phyloP scores from a whole-genome alignment of 2,797 vertebrate genomes.

The Bradypodion ventrale region DNA sequence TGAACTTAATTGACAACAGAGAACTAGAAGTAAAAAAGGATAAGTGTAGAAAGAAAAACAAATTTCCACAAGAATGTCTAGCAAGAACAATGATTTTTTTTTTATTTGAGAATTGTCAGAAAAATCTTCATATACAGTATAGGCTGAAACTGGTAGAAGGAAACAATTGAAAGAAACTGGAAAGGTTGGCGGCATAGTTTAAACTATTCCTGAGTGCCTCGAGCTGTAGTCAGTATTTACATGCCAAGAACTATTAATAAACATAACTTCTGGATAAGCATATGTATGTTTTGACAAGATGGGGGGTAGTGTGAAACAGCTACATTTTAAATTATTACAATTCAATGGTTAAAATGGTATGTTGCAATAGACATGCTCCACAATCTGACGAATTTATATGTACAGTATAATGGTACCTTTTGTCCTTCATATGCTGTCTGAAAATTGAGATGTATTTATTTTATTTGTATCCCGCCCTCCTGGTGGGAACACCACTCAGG shows the following conservation, averaged over 20 bases:
- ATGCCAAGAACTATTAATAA: not conserved
- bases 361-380: not conserved
- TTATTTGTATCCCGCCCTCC: too few relatives aligned
- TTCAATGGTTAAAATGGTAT: slow-evolving; percentile 7
- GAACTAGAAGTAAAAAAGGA: not conserved
- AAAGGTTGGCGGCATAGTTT: not conserved
- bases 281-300: not conserved
- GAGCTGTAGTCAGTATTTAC: not conserved
- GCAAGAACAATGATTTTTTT: too few relatives aligned
- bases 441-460: too few relatives aligned
- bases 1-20: not conserved
- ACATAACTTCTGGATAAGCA: not conserved
- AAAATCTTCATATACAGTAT: not conserved
- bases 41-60: not conserved
- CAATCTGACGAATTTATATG: not conserved
- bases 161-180: not conserved
- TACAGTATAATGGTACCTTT: not conserved
- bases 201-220: not conserved
- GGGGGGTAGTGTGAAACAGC: too few relatives aligned
- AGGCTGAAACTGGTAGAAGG: not conserved
- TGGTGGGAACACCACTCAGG: too few relatives aligned
- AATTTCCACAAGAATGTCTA: not conserved
- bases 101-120: too few relatives aligned
- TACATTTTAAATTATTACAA: not conserved
- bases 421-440: not conserved